Evolutionary conservation across 1,140 invertebrate species (phyloP).

Genomic region (Heliconius hermathena): DNA sequence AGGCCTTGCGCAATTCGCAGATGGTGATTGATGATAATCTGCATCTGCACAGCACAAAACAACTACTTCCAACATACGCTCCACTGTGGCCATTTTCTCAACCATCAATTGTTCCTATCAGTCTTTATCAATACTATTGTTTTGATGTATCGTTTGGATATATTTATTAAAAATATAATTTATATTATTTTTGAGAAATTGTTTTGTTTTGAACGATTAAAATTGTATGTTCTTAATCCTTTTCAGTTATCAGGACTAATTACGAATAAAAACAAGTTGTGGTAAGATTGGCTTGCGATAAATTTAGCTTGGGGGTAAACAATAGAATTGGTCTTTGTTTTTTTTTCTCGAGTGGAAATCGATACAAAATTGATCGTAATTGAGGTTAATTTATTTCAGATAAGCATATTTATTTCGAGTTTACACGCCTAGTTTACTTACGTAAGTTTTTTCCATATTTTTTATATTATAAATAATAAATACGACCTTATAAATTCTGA

Average conservation of each 20-base stretch:
- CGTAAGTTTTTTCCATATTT: too few species aligned
- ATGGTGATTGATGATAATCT: conserved; percentile 76
- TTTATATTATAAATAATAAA: not conserved
- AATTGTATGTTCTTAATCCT: not conserved
- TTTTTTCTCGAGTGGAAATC: not conserved
- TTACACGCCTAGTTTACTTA: not conserved
- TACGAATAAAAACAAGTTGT: not conserved
- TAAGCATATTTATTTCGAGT: not conserved
- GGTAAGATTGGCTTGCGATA: not conserved
- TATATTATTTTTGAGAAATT: not conserved
- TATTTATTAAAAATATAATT: not conserved
- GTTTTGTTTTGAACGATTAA: not conserved
- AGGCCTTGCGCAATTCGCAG: conserved; percentile 72
- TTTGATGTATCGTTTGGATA: conserved; percentile 11
- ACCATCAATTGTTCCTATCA: conserved; percentile 29
- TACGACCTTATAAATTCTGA: conserved; percentile 20
- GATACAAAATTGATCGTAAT: too few species aligned
- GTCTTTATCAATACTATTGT: not conserved
- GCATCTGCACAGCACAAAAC: conserved; percentile 55
- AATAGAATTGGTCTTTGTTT: not conserved
- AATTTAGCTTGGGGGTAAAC: not conserved
- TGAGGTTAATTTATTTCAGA: too few species aligned
- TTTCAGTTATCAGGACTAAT: not conserved
- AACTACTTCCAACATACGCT: conserved; percentile 52
- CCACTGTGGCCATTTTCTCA: conserved; percentile 24